Percentiles rank a stretch among this genome's conserved stretches.
Conservation (phyloP, 2,113 vertebrate genomes). For the Hypocryptadius cinnamomeus region DNA sequence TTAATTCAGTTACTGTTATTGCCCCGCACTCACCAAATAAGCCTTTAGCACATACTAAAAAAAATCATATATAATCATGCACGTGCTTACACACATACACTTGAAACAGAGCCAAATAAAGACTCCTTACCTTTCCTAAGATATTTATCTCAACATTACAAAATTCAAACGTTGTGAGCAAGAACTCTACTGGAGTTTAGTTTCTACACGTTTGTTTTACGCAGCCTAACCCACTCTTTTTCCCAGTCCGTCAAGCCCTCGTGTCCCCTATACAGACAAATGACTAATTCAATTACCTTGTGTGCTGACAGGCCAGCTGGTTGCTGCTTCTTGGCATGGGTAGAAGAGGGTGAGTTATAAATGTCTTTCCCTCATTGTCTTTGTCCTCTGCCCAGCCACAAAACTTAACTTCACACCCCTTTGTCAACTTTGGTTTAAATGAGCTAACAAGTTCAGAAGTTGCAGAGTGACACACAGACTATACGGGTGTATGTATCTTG, state of each 20-base stretch:
- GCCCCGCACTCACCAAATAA: background rate
- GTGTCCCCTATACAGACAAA: background rate
- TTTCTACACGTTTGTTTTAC: conserved; percentile 9
- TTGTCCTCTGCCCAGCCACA: background rate
- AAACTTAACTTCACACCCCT: background rate
- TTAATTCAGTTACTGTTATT: background rate
- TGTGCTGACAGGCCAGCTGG: conserved; percentile 28
- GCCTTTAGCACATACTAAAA: background rate
- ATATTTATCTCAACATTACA: conserved; percentile 27
- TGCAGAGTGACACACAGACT: background rate
- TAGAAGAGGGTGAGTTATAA: background rate
- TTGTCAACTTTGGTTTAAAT: background rate
- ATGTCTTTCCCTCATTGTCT: background rate
- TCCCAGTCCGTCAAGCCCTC: background rate
- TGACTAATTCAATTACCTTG: conserved; percentile 39
- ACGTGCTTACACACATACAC: background rate
- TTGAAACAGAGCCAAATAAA: conserved; percentile 11
- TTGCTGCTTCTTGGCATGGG: conserved; percentile 3
- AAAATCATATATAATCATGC: background rate
- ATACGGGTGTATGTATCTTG: background rate
- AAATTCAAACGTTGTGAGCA: conserved; percentile 1
- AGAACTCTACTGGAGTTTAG: background rate
- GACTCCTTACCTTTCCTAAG: background rate
- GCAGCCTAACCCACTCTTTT: background rate
- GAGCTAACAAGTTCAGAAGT: background rate